A percentile compares a stretch with the other conserved stretches of the same genome.
Evolutionary conservation across 2,113 vertebrate genomes (phyloP).

Genomic region (Mormyrus iriodes): DNA sequence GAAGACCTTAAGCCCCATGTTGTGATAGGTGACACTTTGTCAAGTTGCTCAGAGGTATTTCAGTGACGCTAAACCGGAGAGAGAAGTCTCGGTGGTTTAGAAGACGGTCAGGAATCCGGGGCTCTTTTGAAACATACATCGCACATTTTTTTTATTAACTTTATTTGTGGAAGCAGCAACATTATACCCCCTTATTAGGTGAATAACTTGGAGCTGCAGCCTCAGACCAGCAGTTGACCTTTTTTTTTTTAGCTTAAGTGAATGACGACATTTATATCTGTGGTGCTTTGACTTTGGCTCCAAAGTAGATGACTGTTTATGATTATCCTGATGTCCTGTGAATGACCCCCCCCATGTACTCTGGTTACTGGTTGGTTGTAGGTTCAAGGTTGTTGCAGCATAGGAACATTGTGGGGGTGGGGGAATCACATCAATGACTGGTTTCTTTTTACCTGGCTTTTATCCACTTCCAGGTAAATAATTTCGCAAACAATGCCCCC

Average conservation of each 20-base stretch:
- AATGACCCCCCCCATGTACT: background rate
- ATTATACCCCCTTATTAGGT: background rate
- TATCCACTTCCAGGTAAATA: background rate
- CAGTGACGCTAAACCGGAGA: conserved; percentile 24
- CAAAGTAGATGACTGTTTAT: background rate
- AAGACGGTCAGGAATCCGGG: background rate
- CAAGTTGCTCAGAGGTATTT: conserved; percentile 21
- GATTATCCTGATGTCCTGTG: background rate
- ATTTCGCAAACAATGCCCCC: background rate
- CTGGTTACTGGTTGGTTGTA: background rate
- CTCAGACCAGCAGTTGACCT: background rate
- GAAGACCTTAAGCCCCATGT: conserved; percentile 49
- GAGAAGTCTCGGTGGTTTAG: conserved; percentile 18
- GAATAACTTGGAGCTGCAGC: background rate
- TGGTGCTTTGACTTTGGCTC: conserved; percentile 1
- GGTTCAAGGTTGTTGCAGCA: background rate
- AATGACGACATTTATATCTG: conserved; percentile 5
- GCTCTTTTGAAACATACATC: background rate
- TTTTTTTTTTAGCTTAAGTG: background rate
- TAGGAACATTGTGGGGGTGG: background rate
- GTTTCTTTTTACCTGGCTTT: background rate
- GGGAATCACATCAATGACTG: background rate
- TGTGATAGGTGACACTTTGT: conserved; percentile 39
- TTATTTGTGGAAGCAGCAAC: background rate
- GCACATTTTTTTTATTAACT: background rate